These are phyloP conservation scores for Balaeniceps rex DNA, from an alignment of 2,113 vertebrate genomes.

Conservation along the genomic window DNA sequence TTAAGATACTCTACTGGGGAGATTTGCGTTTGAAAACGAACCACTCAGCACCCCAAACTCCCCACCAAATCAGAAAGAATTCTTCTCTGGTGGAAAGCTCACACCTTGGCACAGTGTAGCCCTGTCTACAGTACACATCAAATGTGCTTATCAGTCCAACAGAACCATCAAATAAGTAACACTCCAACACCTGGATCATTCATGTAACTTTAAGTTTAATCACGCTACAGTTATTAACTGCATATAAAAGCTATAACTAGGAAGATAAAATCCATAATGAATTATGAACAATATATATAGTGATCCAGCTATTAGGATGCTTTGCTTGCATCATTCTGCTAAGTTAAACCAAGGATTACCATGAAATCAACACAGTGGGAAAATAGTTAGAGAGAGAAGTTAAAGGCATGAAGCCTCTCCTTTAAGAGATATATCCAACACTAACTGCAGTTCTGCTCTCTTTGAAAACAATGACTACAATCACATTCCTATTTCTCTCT, in stretches of 20 bases:
- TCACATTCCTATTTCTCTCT: neutral
- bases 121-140: neutral
- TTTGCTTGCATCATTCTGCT: neutral
- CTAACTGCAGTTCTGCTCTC: neutral
- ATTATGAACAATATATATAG: neutral
- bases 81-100: neutral
- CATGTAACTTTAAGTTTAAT: neutral
- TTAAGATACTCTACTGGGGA: neutral
- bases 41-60: neutral
- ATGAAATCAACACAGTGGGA: neutral
- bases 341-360: neutral
- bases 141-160: rapidly evolving
- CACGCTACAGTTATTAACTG: neutral
- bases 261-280: neutral
- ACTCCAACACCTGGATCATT: neutral
- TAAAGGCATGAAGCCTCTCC: neutral
- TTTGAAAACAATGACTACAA: neutral
- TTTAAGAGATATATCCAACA: neutral
- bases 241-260: neutral
- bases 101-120: no score
- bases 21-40: neutral
- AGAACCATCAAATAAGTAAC: neutral
- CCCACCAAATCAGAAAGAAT: neutral
- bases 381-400: neutral
- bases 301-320: neutral